These are phyloP conservation scores for Melanotaenia trifasciata DNA, from an alignment of 2,797 vertebrate species.

Conservation along the genomic window DNA sequence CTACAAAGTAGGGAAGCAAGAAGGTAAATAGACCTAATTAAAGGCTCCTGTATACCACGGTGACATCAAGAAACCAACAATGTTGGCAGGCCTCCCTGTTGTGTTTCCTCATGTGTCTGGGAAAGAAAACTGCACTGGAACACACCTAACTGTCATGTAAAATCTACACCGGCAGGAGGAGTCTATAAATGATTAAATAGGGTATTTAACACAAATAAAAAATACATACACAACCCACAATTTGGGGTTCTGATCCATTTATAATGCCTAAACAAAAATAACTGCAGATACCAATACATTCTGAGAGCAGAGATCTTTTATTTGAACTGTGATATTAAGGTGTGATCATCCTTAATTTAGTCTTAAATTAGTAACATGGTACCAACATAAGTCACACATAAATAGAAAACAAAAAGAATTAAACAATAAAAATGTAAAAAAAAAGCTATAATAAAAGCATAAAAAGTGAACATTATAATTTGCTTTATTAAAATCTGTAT, in stretches of 20 bases:
- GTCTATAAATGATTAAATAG: neutral
- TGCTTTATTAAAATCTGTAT: neutral
- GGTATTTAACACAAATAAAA: neutral
- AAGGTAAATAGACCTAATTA: neutral
- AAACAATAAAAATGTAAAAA: neutral
- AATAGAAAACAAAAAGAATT: neutral
- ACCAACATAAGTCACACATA: neutral
- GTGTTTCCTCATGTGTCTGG: too few species aligned
- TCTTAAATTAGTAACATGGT: neutral
- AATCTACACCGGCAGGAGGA: neutral
- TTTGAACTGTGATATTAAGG: too few species aligned
- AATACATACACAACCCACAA: neutral
- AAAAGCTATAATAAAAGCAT: neutral
- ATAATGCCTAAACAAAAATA: neutral
- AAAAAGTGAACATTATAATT: neutral
- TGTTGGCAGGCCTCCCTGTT: too few species aligned
- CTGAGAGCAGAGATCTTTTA: neutral
- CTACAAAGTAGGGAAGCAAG: slow-evolving; percentile 15
- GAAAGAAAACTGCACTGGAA: too few species aligned
- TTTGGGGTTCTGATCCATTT: neutral
- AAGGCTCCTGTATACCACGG: neutral
- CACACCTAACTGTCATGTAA: too few species aligned
- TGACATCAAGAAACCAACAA: neutral
- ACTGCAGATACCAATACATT: neutral
- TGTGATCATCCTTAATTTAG: neutral